Evolutionary conservation across 2,888 invertebrate genomes (phyloP), one percentile per base, ranked within the genome.

Genomic region (Harmothoe impar): DNA sequence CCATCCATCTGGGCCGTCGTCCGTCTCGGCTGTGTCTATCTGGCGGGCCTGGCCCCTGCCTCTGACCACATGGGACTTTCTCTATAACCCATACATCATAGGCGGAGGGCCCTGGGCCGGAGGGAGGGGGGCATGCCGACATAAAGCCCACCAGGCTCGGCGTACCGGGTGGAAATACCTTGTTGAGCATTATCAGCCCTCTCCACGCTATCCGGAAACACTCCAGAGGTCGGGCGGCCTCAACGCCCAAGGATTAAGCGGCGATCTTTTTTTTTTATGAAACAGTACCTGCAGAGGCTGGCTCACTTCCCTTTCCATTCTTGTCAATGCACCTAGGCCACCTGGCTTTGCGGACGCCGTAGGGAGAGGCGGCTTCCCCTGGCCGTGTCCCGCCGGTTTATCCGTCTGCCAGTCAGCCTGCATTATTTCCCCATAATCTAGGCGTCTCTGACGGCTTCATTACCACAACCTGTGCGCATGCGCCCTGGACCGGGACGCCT

Each of bases 51-150:
- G 7, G 29, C 20, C 15, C 29, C 56, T 29, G 0, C 7, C 31
- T 23, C 35, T 31, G 56, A 52, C 54, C 86, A 54, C 86, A 52
- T 56, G 86, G 86, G 86, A 86, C 86, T n/a, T 29, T n/a, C 20
- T n/a, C 86, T 56, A 86, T 86, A 86, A 86, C 86, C 86, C 29
- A 86, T 86, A 86, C 86, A 86, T 86, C 86, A 86, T 86, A 52
- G 62, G 62, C 54, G 20, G n/a, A 20, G 17, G 43, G 81, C 3
- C 35, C 81, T 15, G 81, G 23, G 43, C 43, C 43, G 43, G 43
- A 43, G 43, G 43, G 43, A 43, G 43, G 43, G 62, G 62, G 62
- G 7, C 20, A 15, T n/a, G n/a, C 62, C 20, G 17, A 43, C 81
- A 33, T 81, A 43, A 81, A 56, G 86, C 86, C 86, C n/a, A 86